phyloP scores from a whole-genome alignment of 53 echinoderm and acorn worm species.

The Hippasteria phrygiana region DNA sequence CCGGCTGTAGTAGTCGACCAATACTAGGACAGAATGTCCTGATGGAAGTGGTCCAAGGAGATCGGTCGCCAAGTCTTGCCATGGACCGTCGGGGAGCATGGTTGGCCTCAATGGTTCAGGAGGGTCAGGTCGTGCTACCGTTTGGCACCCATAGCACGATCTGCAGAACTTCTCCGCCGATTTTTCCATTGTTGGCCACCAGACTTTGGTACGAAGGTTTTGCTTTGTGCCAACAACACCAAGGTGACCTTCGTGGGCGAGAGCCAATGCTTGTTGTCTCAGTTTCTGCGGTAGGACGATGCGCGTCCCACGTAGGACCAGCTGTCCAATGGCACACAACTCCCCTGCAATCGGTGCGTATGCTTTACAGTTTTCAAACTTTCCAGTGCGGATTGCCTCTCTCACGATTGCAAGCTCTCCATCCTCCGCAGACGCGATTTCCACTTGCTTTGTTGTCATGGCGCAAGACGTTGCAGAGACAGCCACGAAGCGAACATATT shows the following conservation, averaged over 20 bases:
- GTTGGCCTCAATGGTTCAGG: constrained; percentile 18
- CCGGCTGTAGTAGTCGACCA: constrained; percentile 62
- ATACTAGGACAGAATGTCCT: too few relatives aligned
- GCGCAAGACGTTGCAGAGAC: constrained; percentile 63
- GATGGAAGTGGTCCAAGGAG: constrained; percentile 51
- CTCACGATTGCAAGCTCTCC: constrained; percentile 25
- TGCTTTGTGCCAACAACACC: too few relatives aligned
- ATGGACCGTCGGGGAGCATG: not conserved
- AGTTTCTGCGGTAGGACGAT: constrained; percentile 24
- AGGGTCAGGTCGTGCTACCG: too few relatives aligned
- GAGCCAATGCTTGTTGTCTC: too few relatives aligned
- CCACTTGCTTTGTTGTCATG: constrained; percentile 46
- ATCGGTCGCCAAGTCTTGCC: constrained; percentile 38
- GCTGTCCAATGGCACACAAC: constrained; percentile 43
- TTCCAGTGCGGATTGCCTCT: constrained; percentile 33
- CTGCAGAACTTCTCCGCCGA: too few relatives aligned
- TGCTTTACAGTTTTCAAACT: constrained; percentile 31
- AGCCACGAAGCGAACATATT: constrained; percentile 59
- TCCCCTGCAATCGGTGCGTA: constrained; percentile 35
- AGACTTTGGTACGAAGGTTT: too few relatives aligned
- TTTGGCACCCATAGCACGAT: too few relatives aligned
- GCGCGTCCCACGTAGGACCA: constrained; percentile 31
- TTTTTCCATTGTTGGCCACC: too few relatives aligned
- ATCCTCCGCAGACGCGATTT: constrained; percentile 7
- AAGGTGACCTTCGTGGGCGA: too few relatives aligned